Conservation (phyloP, 2,888 invertebrate genomes). For the Stramonita haemastoma region DNA sequence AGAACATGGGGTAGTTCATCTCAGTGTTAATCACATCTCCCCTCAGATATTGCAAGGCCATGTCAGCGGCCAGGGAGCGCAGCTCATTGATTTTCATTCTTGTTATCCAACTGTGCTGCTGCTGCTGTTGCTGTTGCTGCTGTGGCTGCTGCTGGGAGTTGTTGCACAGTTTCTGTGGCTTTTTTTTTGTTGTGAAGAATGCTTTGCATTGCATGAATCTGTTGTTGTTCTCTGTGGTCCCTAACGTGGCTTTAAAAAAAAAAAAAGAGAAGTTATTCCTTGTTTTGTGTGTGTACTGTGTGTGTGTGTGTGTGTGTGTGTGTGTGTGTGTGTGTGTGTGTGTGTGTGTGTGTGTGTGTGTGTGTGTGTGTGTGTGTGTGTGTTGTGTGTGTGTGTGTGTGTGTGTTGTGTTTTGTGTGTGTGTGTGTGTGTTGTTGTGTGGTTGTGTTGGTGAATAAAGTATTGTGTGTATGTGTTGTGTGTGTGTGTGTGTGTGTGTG, state of each 20-base stretch:
- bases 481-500: too few relatives aligned
- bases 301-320: not conserved
- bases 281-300: too few relatives aligned
- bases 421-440: too few relatives aligned
- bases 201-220: too few relatives aligned
- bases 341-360: not conserved
- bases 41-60: not conserved
- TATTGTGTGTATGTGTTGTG: too few relatives aligned
- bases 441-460: too few relatives aligned
- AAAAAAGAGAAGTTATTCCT: too few relatives aligned
- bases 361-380: not conserved
- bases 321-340: not conserved
- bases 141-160: not conserved
- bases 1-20: slow-evolving; percentile 1
- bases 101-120: not conserved
- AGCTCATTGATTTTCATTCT: slow-evolving; percentile 15
- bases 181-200: too few relatives aligned
- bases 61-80: not conserved
- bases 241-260: not conserved
- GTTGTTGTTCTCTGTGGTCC: too few relatives aligned
- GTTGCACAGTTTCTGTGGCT: not conserved
- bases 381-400: not conserved
- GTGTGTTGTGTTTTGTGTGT: too few relatives aligned
- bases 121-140: too few relatives aligned
- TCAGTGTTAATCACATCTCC: slow-evolving; percentile 8